Conservation (phyloP, 1,140 invertebrate genomes). For the Formica exsecta region DNA sequence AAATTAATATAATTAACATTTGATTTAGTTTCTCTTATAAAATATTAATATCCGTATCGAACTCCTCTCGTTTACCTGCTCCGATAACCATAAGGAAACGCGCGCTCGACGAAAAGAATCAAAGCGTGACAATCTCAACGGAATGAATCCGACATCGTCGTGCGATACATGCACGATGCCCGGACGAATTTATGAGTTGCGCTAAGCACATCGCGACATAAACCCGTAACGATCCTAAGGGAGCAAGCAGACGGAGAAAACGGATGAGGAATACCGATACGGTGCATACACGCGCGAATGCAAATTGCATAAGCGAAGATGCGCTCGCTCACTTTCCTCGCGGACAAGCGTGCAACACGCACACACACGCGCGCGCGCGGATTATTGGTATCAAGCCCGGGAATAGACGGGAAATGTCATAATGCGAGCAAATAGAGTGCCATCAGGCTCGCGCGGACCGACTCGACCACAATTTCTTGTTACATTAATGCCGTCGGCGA, state of each 20-base stretch:
- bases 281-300: conserved; percentile 54
- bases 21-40: background rate
- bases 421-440: conserved; percentile 71
- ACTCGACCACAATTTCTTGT: conserved; percentile 62
- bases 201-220: conserved; percentile 66
- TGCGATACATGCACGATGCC: conserved; percentile 41
- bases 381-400: conserved; percentile 72
- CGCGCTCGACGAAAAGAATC: conserved; percentile 41
- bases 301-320: conserved; percentile 67
- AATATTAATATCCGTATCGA: conserved; percentile 7
- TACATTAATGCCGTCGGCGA: conserved; percentile 64
- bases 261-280: conserved; percentile 53
- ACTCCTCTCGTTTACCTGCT: background rate
- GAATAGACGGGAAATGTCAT: conserved; percentile 68
- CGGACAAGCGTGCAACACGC: conserved; percentile 36
- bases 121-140: conserved; percentile 45
- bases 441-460: conserved; percentile 45
- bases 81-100: conserved; percentile 36
- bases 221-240: conserved; percentile 66
- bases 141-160: conserved; percentile 31
- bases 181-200: conserved; percentile 70
- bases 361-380: background rate
- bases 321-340: conserved; percentile 41
- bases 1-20: background rate
- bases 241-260: conserved; percentile 23